Base-by-base conservation (phyloP, 2,888 invertebrate species). In the Gari tellinella region DNA sequence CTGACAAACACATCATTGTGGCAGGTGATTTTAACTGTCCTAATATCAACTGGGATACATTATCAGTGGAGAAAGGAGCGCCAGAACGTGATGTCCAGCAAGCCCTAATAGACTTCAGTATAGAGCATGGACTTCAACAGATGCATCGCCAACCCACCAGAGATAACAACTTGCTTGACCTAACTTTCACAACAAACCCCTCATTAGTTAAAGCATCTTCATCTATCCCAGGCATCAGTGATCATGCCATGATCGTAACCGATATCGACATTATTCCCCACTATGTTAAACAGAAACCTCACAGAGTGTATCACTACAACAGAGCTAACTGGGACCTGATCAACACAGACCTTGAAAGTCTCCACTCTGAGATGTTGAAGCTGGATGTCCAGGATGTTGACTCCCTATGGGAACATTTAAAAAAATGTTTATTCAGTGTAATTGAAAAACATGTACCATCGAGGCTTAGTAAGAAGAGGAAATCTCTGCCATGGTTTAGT, bases 1-100 rank as follows among this genome's bases (percentile, higher is more conserved):
- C 38, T 48, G 49, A 57, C 1, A 63, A 66, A 25, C 62, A 70
- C 40, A 67, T 68, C 19, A 60, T 74, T 8, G 0, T 69, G 7
- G 64, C 63, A 7, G 70, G 65, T 1, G 66, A 75, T 43, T 70
- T 75, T 57, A 75, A 70, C 56, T 75, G 75, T 38, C 75, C 70
- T 23, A 37, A 75, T 51, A 69, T 58, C 10, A 31, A 62, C 17
- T 78, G 66, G 70, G 10, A 26, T 5, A 66, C 38, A 15, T 7
- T 60, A 26, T 19, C 52, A 15, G 52, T 61, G 12, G 45, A 56
- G 0, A 52, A 38, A 12, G 51, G 63, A 17, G 70, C 60, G 1
- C 17, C 53, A 8, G 66, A 75, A 23, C 41, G 49, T 26, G 62
- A 58, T 17, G 63, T 70, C 5, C 70, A 75, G 31, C 74, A 72